phyloP scores from a whole-genome alignment of 2,888 invertebrate genomes.

The Lissocephala sabroskyi region DNA sequence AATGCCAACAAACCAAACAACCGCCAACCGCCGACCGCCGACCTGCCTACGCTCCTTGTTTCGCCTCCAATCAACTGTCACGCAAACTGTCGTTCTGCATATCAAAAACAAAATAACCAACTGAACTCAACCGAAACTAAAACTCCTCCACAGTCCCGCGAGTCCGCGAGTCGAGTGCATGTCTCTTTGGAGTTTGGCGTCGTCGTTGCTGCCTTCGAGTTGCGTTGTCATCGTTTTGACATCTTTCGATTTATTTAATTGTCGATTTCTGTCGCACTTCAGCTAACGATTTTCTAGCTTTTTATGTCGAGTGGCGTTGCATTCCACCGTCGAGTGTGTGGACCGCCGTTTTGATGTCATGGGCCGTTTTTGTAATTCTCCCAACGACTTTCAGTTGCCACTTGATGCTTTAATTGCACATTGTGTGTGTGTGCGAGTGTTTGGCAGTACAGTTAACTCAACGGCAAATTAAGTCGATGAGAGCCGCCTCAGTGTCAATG shows the following conservation, averaged over 20 bases:
- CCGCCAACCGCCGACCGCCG: too few species aligned
- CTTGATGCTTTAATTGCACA: constrained; percentile 12
- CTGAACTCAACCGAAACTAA: constrained; percentile 7
- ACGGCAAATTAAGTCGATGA: too few species aligned
- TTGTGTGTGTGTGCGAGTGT: too few species aligned
- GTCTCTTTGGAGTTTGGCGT: constrained; percentile 16
- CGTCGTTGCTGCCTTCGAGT: constrained; percentile 10
- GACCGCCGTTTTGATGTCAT: constrained; percentile 18
- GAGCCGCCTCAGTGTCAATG: too few species aligned
- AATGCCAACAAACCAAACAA: constrained; percentile 56
- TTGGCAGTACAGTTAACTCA: too few species aligned
- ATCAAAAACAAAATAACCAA: constrained; percentile 35
- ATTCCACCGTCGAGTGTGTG: too few species aligned
- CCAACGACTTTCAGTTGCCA: constrained; percentile 12
- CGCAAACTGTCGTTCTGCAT: constrained; percentile 44
- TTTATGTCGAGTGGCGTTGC: constrained; percentile 45
- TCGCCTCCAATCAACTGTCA: constrained; percentile 5
- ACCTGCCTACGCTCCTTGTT: constrained; percentile 5
- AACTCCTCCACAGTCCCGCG: constrained; percentile 12
- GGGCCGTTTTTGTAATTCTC: constrained; percentile 20
- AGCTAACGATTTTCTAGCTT: constrained; percentile 50
- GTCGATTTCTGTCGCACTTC: constrained; percentile 52
- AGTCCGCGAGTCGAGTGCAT: constrained; percentile 6
- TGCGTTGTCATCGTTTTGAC: constrained; percentile 29
- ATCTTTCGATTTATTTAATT: constrained; percentile 60